Base-by-base conservation (phyloP, 2,888 invertebrate species). In the Macroteleia sp. region DNA sequence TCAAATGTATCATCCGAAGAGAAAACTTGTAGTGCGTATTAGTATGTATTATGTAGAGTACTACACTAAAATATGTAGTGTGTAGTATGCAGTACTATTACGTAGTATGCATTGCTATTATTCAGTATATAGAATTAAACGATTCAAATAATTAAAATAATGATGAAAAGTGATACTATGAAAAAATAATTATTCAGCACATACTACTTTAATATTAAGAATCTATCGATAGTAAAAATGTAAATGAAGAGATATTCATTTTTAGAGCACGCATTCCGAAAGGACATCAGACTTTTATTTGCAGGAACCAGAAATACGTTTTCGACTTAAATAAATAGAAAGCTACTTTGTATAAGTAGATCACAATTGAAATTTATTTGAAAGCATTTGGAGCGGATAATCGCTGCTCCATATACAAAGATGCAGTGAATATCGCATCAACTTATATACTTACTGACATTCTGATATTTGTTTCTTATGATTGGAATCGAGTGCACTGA, bases 341-440 rank as follows among this genome's bases (percentile, higher is more conserved):
- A 67, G 28, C 67, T 67, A 46, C 30, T 67, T 67, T 57, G 56
- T 39, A 67, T 67, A 67, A 67, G 48, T 56, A 39, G 46, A 67
- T 56, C 39, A 56, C 67, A 67, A 67, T 56, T 36, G 56, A 67
- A 67, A 67, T 54, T 56, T 34, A 67, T 67, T 42, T 56, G 44
- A 22, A 32, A 67, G 12, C 20, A 67, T 56, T 46, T 67, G 67
- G 67, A 67, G 67, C 67, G 56, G 46, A 67, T 67, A 67, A 67
- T 67, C 46, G 54, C 30, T 46, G 9, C 36, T 34, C 14, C 14
- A 19, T 25, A 48, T 48, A 48, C 42, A 54, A 50, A 66, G 46
- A 46, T 16, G 36, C 2, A 41, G 14, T 4, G 28, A 2, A 32
- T 57, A 57, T n/a, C 14, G 28, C 22, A 56, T 46, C 0, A 52